These are phyloP conservation scores for Synanthedon tipuliformis DNA, from an alignment of 2,888 invertebrate species.

Conservation along the genomic window DNA sequence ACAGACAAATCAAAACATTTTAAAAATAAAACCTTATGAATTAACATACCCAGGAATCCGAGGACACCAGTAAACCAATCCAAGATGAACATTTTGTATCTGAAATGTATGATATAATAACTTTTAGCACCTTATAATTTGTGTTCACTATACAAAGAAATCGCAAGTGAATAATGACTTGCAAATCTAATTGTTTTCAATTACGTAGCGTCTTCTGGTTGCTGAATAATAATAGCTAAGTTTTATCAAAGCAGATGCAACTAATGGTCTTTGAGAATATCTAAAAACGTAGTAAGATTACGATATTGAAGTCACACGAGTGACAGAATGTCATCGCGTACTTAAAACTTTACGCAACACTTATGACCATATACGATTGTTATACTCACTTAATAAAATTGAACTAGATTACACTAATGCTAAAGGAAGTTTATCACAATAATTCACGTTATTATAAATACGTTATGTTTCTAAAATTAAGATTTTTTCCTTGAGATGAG, in stretches of 20 bases:
- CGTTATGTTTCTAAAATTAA: conserved; percentile 53
- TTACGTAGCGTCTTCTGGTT: conserved; percentile 27
- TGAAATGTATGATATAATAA: conserved; percentile 25
- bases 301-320: conserved; percentile 54
- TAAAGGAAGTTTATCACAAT: conserved; percentile 62
- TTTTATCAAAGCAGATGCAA: conserved; percentile 1
- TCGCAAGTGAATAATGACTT: conserved; percentile 41
- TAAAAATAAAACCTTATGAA: no score
- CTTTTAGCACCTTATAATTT: conserved; percentile 16
- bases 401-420: conserved; percentile 57
- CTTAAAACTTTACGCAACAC: conserved; percentile 34
- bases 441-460: conserved; percentile 54
- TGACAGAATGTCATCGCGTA: conserved; percentile 59
- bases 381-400: conserved; percentile 63
- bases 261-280: conserved; percentile 19
- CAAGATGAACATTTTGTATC: conserved; percentile 89
- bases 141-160: conserved; percentile 40
- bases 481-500: conserved; percentile 40
- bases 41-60: conserved; percentile 85
- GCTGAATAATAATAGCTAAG: conserved; percentile 10
- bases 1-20: no score
- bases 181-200: conserved; percentile 38
- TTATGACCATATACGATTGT: conserved; percentile 22
- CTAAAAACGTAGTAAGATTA: conserved; percentile 35
- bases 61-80: conserved; percentile 96